phyloP scores from a whole-genome alignment of 2,888 invertebrate species.

The Cheilosia impressa region DNA sequence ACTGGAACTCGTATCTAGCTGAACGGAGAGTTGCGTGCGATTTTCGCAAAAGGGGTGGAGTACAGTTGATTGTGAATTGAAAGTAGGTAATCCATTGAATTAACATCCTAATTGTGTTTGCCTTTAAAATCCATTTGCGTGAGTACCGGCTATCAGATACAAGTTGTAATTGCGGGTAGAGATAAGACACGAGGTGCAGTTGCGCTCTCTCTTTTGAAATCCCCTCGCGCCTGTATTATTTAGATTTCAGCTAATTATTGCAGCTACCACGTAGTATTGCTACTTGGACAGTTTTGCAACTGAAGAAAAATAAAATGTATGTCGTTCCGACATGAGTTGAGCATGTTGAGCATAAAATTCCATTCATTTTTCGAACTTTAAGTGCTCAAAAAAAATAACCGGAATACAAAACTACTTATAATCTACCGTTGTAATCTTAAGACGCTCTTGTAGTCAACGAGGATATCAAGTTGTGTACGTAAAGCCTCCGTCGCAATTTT shows the following conservation, averaged over 20 bases:
- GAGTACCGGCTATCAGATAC: neutral
- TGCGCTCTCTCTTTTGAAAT: neutral
- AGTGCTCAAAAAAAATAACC: too few relatives aligned
- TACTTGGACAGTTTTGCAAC: too few relatives aligned
- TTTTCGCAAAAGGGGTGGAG: neutral
- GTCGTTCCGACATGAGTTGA: too few relatives aligned
- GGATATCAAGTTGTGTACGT: too few relatives aligned
- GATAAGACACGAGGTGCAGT: neutral
- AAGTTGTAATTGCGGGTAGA: neutral
- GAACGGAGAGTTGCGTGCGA: slow-evolving; percentile 1
- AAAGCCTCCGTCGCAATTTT: too few relatives aligned
- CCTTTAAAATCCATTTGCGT: neutral
- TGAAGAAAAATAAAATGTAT: too few relatives aligned
- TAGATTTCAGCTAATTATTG: neutral
- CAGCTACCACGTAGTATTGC: too few relatives aligned
- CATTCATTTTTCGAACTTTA: too few relatives aligned
- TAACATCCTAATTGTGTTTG: neutral
- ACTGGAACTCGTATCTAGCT: slow-evolving; percentile 7
- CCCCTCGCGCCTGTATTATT: neutral
- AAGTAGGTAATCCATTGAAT: slow-evolving; percentile 1
- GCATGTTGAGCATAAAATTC: too few relatives aligned
- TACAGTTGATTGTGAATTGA: neutral
- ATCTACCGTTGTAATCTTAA: too few relatives aligned
- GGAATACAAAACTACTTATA: too few relatives aligned
- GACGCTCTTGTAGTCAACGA: too few relatives aligned